Evolutionary conservation across 2,113 vertebrate genomes (phyloP), one percentile per base, ranked within the genome.

Genomic region (Mixornis gularis): DNA sequence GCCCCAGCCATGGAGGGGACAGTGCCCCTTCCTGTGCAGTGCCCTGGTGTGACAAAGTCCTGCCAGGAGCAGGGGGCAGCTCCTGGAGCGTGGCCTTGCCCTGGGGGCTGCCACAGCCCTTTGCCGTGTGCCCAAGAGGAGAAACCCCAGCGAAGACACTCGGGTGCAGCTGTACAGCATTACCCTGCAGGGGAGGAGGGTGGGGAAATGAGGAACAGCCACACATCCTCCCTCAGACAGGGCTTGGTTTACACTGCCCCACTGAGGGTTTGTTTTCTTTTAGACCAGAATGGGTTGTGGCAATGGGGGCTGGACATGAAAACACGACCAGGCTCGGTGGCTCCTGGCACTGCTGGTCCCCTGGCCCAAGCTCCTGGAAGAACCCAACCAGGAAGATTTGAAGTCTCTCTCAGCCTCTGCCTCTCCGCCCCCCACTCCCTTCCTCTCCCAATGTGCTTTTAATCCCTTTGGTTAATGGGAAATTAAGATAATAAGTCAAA

Each of bases 401-500:
- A 88, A 34, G 16, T 36, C 12, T 55, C 34, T 49, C 12, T 68
- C 36, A 30, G 10, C 11, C n/a, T 77, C 56, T 65, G 36, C 27
- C 34, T 73, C 41, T 72, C 79, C 32, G 29, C 30, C 2, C 63
- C 69, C 52, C 17, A n/a, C 5, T 73, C 38, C 40, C 7, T 73
- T 87, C 74, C 40, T 6, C 16, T 92, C 84, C 43, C 79, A 85
- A 93, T 81, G 97, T 98, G 97, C 97, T 97, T 98, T 97, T 96
- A 97, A 97, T 98, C 40, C 96, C 92, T 97, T 60, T 21, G 55
- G 97, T 98, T 97, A 98, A 97, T 97, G 97, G 97, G 97, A 98
- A 98, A 98, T 98, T 97, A 97, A 97, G 97, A 97, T 98, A 98
- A 98, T 98, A 98, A 98, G 96, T 94, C 86, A 92, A 97, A 72